phyloP scores from a whole-genome alignment of 2,113 vertebrate genomes.

The Microtus richardsoni region DNA sequence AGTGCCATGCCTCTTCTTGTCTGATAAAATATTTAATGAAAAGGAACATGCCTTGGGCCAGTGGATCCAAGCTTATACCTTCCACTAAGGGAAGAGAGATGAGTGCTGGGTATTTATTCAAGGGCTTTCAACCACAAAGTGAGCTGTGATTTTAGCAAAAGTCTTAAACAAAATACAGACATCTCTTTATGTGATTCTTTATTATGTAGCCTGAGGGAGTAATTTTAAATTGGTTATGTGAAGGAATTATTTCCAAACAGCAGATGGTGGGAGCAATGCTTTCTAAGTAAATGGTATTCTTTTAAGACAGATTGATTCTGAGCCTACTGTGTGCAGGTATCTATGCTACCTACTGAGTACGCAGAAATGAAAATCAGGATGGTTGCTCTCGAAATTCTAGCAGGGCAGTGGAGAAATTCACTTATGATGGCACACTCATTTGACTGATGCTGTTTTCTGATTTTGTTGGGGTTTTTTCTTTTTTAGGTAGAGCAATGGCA shows the following conservation, averaged over 20 bases:
- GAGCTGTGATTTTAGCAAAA: constrained; percentile 70
- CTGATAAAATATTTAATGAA: constrained; percentile 65
- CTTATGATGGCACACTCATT: not conserved
- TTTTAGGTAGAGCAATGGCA: not conserved
- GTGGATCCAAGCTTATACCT: constrained; percentile 45
- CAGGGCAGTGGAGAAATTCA: not conserved
- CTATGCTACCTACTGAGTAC: not conserved
- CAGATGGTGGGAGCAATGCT: constrained; percentile 63
- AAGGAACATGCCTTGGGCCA: constrained; percentile 38
- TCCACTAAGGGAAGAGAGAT: constrained; percentile 56
- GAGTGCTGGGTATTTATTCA: constrained; percentile 72
- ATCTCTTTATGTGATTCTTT: constrained; percentile 72
- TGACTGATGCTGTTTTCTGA: not conserved
- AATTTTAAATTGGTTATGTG: constrained; percentile 66
- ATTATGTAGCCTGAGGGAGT: constrained; percentile 62
- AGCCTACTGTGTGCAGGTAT: constrained; percentile 47
- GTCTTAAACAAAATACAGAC: constrained; percentile 73
- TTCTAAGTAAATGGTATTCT: constrained; percentile 53
- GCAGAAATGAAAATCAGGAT: not conserved
- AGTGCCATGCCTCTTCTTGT: not conserved
- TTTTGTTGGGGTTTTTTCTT: not conserved
- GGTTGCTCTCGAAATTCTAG: not conserved
- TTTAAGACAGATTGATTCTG: constrained; percentile 55
- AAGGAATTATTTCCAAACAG: constrained; percentile 73
- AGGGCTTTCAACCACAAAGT: constrained; percentile 65